Evolutionary conservation across 2,888 invertebrate genomes (phyloP), one percentile per base, ranked within the genome.

Genomic region (Aporophyla nigra): DNA sequence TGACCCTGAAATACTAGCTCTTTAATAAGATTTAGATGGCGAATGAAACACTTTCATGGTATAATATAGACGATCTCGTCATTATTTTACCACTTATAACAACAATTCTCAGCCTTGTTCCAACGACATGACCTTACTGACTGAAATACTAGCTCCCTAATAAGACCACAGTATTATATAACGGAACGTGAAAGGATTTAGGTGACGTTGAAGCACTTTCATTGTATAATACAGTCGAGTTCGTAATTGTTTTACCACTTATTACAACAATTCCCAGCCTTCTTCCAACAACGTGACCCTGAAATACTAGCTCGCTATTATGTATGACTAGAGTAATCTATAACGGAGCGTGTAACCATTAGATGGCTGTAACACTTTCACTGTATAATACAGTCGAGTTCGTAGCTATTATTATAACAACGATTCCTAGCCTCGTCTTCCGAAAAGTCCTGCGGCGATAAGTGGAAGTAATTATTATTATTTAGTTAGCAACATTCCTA

Each of bases 121-220:
- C 51, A 68, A 33, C 14, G 78, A 24, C 12, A 7, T 54, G 65
- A 56, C 56, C 77, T n/a, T n/a, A n/a, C n/a, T n/a, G n/a, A n/a
- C 40, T 78, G 51, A 68, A 51, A 67, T n/a, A 1, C 33, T 51
- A 43, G n/a, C 27, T 66, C 1, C 58, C 5, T 59, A 51, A 65
- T 65, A 56, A 56, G 6, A n/a, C 9, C 10, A 21, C 54, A 49
- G 24, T n/a, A 19, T 43, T 59, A 7, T 74, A 33, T n/a, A n/a
- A 33, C 40, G 2, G 33, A 24, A 6, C 5, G n/a, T 5, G 19
- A n/a, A 24, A 21, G 9, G 9, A 43, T 54, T 80, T 33, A 10
- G 33, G 19, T 49, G 46, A 71, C 12, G 21, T 40, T 80, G 49
- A n/a, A 27, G 33, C 33, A 51, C 43, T 66, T 61, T 27, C 19